A percentile compares a stretch with the other conserved stretches of the same genome.
phyloP scores from a whole-genome alignment of 2,113 vertebrate genomes.

The Pelodiscus sinensis region DNA sequence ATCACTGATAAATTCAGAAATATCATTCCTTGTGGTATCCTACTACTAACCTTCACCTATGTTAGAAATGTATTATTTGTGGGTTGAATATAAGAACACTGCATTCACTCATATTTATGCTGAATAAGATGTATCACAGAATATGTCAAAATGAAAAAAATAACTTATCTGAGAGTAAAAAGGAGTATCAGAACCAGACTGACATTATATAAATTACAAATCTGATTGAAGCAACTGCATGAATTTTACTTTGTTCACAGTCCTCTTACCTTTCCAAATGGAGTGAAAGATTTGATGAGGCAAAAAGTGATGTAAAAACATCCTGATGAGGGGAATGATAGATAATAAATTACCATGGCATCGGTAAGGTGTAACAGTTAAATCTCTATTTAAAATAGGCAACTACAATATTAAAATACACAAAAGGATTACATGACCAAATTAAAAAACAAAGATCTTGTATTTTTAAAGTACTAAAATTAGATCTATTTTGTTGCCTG shows the following conservation, averaged over 20 bases:
- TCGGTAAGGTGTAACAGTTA: not conserved
- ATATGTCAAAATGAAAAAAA: not conserved
- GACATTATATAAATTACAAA: not conserved
- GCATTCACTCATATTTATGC: not conserved
- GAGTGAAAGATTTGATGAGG: not conserved
- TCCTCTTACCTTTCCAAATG: not conserved
- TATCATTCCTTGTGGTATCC: not conserved
- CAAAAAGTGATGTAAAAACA: not conserved
- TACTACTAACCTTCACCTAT: not conserved
- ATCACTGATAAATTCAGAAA: not conserved
- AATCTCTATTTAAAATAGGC: not conserved
- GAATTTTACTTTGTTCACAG: not conserved
- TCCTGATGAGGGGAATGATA: not conserved
- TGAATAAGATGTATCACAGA: not conserved
- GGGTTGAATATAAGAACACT: not conserved
- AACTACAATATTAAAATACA: not conserved
- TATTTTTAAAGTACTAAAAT: not conserved
- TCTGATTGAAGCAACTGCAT: accelerated
- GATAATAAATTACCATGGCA: not conserved
- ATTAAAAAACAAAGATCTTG: not conserved
- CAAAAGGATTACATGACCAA: not conserved
- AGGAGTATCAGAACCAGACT: not conserved
- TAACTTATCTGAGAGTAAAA: not conserved
- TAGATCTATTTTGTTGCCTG: not conserved
- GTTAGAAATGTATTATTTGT: not conserved